phyloP scores from a whole-genome alignment of 2,113 vertebrate species.

The Cyprinodon brontotheroides region DNA sequence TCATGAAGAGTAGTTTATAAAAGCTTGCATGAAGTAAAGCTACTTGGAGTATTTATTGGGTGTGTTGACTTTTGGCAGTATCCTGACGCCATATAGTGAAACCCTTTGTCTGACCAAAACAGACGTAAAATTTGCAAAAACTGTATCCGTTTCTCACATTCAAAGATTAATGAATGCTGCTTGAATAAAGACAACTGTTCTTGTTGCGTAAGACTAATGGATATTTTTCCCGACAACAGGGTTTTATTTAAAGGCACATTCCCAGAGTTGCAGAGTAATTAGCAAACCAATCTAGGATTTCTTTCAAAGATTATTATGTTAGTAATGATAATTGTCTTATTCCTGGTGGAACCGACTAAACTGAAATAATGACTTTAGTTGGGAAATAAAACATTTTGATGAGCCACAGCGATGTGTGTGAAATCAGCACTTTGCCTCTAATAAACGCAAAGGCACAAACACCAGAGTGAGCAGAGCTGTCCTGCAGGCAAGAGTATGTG shows the following conservation, averaged over 20 bases:
- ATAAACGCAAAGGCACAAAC: conserved; percentile 6
- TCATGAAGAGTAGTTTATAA: too few relatives aligned
- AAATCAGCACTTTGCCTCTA: conserved; percentile 7
- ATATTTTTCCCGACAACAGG: too few relatives aligned
- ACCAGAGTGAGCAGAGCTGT: not conserved
- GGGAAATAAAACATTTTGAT: conserved; percentile 20
- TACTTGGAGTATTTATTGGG: too few relatives aligned
- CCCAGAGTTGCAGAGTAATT: conserved; percentile 7
- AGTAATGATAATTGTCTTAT: conserved; percentile 6
- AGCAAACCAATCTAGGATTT: not conserved
- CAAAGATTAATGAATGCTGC: too few relatives aligned
- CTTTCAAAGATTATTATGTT: conserved; percentile 6
- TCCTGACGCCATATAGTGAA: too few relatives aligned
- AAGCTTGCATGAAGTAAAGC: too few relatives aligned
- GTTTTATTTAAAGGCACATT: conserved; percentile 1
- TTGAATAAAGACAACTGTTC: too few relatives aligned
- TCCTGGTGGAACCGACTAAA: not conserved
- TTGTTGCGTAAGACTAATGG: too few relatives aligned
- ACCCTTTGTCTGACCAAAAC: too few relatives aligned
- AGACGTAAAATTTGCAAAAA: too few relatives aligned
- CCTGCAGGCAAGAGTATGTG: not conserved
- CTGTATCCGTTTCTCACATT: too few relatives aligned
- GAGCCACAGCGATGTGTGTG: not conserved
- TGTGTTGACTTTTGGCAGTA: too few relatives aligned
- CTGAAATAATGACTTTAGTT: conserved; percentile 1